These are phyloP conservation scores for Zeuzera pyrina DNA, from an alignment of 2,888 invertebrate species.

Conservation along the genomic window DNA sequence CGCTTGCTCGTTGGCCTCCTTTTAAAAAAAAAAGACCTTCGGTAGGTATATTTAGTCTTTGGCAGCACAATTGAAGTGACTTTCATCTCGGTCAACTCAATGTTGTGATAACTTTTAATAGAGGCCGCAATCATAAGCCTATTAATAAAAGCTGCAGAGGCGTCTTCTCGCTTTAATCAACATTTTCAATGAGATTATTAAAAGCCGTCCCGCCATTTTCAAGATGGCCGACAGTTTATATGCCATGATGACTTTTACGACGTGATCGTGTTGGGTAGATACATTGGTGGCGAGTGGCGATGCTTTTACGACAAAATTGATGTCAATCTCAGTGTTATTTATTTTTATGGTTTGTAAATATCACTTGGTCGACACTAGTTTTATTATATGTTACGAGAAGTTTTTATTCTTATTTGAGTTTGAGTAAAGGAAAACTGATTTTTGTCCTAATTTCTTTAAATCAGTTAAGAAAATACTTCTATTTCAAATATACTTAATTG, in stretches of 20 bases:
- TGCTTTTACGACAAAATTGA: slow-evolving; percentile 22
- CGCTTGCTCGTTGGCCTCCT: no score
- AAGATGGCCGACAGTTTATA: slow-evolving; percentile 27
- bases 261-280: slow-evolving; percentile 17
- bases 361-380: no score
- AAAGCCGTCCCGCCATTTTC: slow-evolving; percentile 24
- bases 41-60: slow-evolving; percentile 25
- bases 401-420: no score
- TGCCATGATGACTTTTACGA: slow-evolving; percentile 26
- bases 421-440: no score
- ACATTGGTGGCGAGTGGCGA: slow-evolving; percentile 14
- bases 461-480: no score
- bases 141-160: slow-evolving; percentile 44
- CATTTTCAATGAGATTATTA: slow-evolving; percentile 55
- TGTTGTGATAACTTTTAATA: slow-evolving; percentile 52
- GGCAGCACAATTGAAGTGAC: slow-evolving; percentile 22
- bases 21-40: no score
- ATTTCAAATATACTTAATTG: no score
- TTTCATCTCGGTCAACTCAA: slow-evolving; percentile 31
- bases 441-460: no score
- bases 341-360: no score
- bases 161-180: slow-evolving; percentile 51
- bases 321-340: slow-evolving; percentile 16
- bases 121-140: slow-evolving; percentile 48
- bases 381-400: no score